Evolutionary conservation across 2,888 invertebrate species (phyloP).

Genomic region (Corbicula japonica): DNA sequence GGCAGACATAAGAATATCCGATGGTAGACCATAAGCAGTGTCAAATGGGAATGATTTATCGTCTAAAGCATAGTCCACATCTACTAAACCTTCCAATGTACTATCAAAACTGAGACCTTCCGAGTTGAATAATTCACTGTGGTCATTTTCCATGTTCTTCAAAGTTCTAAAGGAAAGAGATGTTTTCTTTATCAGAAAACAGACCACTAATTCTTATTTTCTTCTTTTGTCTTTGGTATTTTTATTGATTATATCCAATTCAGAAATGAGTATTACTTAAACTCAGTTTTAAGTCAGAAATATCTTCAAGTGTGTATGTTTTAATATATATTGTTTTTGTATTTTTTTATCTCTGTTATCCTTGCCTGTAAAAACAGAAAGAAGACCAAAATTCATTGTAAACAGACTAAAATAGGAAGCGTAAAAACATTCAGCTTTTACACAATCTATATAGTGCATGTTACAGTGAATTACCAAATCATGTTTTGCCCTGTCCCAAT

Average conservation of each 20-base stretch:
- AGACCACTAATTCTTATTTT: too few species aligned
- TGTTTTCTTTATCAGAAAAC: too few species aligned
- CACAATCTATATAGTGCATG: constrained; percentile 40
- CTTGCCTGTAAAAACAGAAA: constrained; percentile 38
- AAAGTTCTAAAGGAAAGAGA: too few species aligned
- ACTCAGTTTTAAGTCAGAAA: too few species aligned
- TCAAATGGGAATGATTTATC: constrained; percentile 12
- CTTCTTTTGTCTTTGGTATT: too few species aligned
- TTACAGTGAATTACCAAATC: constrained; percentile 51
- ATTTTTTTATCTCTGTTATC: too few species aligned
- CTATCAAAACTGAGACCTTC: constrained; percentile 55
- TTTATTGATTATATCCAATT: too few species aligned
- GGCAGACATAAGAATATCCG: constrained; percentile 38
- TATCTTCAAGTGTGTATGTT: too few species aligned
- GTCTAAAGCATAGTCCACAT: constrained; percentile 30
- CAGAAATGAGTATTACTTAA: too few species aligned
- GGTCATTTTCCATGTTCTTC: constrained; percentile 36
- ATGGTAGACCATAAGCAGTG: constrained; percentile 1
- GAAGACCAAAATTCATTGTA: constrained; percentile 41
- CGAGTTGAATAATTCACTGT: constrained; percentile 23
- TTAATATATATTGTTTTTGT: too few species aligned
- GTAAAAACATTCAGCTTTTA: constrained; percentile 32
- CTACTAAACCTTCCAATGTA: constrained; percentile 52
- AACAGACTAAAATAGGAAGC: constrained; percentile 40
- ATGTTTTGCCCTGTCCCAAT: too few species aligned